Evolutionary conservation across 2,888 invertebrate species (phyloP).

Genomic region (Apeira syringaria): DNA sequence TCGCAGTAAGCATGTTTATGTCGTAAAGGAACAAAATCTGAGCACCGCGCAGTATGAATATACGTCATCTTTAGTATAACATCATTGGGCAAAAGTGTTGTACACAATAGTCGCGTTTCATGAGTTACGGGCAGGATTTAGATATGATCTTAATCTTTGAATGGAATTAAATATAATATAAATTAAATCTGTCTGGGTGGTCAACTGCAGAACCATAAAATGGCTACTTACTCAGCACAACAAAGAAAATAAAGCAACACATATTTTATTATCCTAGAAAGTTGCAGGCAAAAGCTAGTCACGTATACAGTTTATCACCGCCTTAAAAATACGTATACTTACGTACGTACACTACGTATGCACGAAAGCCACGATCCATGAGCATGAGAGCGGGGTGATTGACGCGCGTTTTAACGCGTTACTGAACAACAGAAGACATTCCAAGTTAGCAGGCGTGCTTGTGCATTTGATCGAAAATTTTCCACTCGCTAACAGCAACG

Average conservation of each 20-base stretch:
- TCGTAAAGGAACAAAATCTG: no score
- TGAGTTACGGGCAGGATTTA: no score
- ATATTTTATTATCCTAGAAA: slow-evolving; percentile 1
- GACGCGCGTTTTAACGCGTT: slow-evolving; percentile 50
- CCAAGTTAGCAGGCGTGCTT: slow-evolving; percentile 58
- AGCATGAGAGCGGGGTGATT: slow-evolving; percentile 43
- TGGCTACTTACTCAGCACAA: not conserved
- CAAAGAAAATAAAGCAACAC: not conserved
- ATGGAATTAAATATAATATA: no score
- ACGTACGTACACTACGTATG: slow-evolving; percentile 14
- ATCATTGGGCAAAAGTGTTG: no score
- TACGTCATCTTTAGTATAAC: no score
- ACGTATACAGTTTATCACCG: slow-evolving; percentile 12
- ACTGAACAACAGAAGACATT: slow-evolving; percentile 57
- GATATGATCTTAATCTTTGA: no score
- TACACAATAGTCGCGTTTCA: no score
- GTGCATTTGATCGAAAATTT: no score
- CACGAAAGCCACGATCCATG: slow-evolving; percentile 21
- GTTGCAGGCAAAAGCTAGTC: slow-evolving; percentile 7
- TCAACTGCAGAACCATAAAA: not conserved
- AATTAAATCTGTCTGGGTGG: no score
- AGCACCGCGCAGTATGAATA: no score
- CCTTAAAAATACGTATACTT: slow-evolving; percentile 10
- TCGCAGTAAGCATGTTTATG: no score
- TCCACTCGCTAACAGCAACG: no score